phyloP scores from a whole-genome alignment of 2,113 vertebrate species.

The Leucopsar rothschildi region DNA sequence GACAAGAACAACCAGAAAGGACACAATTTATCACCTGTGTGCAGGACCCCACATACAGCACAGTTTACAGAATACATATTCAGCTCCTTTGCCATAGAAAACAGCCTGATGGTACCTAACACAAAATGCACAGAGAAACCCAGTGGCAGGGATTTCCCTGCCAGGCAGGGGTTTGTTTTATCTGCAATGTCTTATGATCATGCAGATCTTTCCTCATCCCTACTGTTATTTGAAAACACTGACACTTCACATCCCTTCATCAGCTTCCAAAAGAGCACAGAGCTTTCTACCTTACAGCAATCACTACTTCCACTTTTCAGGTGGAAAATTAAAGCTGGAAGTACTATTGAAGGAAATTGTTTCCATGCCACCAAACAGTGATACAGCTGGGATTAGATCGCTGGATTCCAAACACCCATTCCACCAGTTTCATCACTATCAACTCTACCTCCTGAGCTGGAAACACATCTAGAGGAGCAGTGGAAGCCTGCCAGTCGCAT shows the following conservation, averaged over 20 bases:
- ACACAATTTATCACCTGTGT: neutral
- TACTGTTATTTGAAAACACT: neutral
- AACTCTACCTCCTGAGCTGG: neutral
- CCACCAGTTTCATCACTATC: neutral
- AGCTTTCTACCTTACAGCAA: neutral
- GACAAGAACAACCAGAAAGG: neutral
- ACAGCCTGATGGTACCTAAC: neutral
- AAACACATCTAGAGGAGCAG: neutral
- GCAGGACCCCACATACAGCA: neutral
- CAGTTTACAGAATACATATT: neutral
- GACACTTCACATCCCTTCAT: neutral
- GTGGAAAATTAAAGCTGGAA: constrained; percentile 18
- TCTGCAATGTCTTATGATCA: neutral
- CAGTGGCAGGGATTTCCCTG: neutral
- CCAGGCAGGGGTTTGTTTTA: neutral
- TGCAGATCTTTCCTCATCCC: neutral
- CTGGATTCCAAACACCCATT: neutral
- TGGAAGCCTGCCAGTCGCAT: neutral
- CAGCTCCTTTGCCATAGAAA: neutral
- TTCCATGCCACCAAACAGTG: neutral
- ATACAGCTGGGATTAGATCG: neutral
- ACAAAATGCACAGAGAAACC: neutral
- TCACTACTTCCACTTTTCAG: neutral
- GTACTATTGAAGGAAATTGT: neutral
- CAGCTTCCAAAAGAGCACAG: neutral